These are phyloP conservation scores for Saccostrea glomerata DNA, from an alignment of 1,140 invertebrate species.

Conservation along the genomic window DNA sequence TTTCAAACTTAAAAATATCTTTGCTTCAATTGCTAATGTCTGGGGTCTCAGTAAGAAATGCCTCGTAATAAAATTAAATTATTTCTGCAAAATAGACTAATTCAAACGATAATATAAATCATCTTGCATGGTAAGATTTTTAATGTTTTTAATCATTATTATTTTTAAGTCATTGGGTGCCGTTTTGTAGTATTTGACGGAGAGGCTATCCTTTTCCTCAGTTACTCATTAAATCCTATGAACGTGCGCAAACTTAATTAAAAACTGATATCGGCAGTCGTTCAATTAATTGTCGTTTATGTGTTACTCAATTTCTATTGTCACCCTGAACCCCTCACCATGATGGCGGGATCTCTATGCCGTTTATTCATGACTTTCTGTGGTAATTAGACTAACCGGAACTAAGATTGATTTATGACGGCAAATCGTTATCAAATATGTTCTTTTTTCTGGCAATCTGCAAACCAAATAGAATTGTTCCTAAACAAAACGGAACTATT, in stretches of 20 bases:
- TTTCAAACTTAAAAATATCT: too few species aligned
- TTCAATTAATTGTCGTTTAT: constrained; percentile 26
- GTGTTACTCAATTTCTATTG: constrained; percentile 14
- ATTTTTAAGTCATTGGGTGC: too few species aligned
- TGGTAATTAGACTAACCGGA: constrained; percentile 17
- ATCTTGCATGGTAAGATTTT: too few species aligned
- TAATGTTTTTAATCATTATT: too few species aligned
- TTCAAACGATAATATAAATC: too few species aligned
- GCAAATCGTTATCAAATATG: constrained; percentile 32
- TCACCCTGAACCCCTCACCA: neutral
- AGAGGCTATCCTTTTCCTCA: neutral
- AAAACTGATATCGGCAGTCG: neutral
- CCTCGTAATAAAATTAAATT: too few species aligned
- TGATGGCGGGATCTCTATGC: neutral
- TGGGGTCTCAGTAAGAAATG: too few species aligned
- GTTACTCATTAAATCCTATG: neutral
- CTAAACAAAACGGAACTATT: neutral
- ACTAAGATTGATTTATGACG: constrained; percentile 23
- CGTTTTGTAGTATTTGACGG: neutral
- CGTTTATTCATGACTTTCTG: neutral
- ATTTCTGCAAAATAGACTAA: too few species aligned
- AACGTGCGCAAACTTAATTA: constrained; percentile 2
- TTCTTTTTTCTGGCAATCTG: constrained; percentile 1
- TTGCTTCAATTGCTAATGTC: too few species aligned
- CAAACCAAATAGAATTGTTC: constrained; percentile 15